phyloP scores from a whole-genome alignment of 2,113 vertebrate genomes.

The Dicentrarchus labrax region DNA sequence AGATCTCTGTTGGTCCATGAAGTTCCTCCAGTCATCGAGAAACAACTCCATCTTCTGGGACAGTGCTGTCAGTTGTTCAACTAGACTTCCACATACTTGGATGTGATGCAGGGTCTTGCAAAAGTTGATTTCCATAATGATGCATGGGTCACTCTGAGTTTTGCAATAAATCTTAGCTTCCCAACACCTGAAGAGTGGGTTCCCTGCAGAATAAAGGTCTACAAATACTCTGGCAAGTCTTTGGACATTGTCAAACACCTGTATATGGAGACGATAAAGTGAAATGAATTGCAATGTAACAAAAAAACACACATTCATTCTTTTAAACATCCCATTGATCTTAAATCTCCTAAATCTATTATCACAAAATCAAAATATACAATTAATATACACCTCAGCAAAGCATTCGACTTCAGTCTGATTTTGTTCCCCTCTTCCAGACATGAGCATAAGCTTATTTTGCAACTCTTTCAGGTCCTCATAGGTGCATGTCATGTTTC shows the following conservation, averaged over 20 bases:
- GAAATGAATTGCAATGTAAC: not conserved
- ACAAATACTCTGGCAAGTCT: slow-evolving; percentile 88
- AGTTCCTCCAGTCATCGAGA: slow-evolving; percentile 83
- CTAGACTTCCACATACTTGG: slow-evolving; percentile 54
- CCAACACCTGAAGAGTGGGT: slow-evolving; percentile 90
- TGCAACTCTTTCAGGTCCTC: slow-evolving; percentile 90
- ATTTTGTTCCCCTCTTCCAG: slow-evolving; percentile 88
- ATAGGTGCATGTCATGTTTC: slow-evolving; percentile 71
- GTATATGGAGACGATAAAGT: slow-evolving; percentile 25
- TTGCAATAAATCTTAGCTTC: slow-evolving; percentile 81
- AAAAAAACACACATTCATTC: not conserved
- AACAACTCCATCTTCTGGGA: slow-evolving; percentile 89
- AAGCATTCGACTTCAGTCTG: slow-evolving; percentile 88
- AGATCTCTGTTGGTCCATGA: slow-evolving; percentile 83
- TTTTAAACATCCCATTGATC: not conserved
- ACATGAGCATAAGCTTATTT: slow-evolving; percentile 96
- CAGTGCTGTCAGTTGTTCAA: slow-evolving; percentile 80
- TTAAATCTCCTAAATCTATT: not conserved
- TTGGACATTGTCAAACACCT: slow-evolving; percentile 89
- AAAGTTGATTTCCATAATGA: slow-evolving; percentile 86
- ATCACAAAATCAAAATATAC: not conserved
- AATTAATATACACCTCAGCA: slow-evolving; percentile 85
- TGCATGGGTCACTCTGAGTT: slow-evolving; percentile 42
- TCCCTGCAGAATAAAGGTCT: slow-evolving; percentile 87
- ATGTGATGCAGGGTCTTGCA: slow-evolving; percentile 7